Evolutionary conservation across 2,113 vertebrate genomes (phyloP).

Genomic region (Dromiciops gliroides): DNA sequence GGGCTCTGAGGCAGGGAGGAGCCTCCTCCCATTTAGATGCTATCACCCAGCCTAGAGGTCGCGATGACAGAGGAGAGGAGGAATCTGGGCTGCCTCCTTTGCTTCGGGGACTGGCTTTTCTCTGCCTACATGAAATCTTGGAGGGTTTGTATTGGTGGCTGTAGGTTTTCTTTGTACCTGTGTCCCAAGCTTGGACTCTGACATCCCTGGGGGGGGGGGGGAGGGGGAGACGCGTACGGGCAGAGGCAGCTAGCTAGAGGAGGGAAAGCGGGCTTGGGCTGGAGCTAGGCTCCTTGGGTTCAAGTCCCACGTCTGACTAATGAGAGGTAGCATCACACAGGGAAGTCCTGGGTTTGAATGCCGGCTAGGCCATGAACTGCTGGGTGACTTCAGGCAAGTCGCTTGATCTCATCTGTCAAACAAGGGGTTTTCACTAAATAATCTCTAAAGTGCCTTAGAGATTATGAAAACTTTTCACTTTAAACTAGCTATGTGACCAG

Average conservation of each 20-base stretch:
- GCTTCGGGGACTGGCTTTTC: constrained; percentile 11
- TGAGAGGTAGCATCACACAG: background rate
- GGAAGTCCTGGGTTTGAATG: background rate
- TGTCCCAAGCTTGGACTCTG: background rate
- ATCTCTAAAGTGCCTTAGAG: background rate
- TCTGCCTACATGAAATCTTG: background rate
- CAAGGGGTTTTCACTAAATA: too few species aligned
- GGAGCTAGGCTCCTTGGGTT: background rate
- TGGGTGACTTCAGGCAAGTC: too few species aligned
- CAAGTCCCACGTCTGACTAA: background rate
- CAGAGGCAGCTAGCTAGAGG: background rate
- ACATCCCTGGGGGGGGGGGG: background rate
- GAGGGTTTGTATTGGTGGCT: constrained; percentile 10
- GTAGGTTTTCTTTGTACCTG: background rate
- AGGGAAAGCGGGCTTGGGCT: background rate
- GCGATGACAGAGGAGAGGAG: constrained; percentile 18
- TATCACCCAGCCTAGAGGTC: constrained; percentile 36
- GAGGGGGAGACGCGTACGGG: too few species aligned
- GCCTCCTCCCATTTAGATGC: constrained; percentile 7
- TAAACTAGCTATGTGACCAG: too few species aligned
- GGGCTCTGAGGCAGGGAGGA: constrained; percentile 1
- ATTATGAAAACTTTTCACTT: background rate
- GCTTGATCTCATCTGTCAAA: too few species aligned
- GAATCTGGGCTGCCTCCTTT: constrained; percentile 6
- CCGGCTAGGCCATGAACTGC: too few species aligned